These are phyloP conservation scores for Ailuropoda melanoleuca DNA, from an alignment of 2,113 vertebrate genomes.

Conservation along the genomic window DNA sequence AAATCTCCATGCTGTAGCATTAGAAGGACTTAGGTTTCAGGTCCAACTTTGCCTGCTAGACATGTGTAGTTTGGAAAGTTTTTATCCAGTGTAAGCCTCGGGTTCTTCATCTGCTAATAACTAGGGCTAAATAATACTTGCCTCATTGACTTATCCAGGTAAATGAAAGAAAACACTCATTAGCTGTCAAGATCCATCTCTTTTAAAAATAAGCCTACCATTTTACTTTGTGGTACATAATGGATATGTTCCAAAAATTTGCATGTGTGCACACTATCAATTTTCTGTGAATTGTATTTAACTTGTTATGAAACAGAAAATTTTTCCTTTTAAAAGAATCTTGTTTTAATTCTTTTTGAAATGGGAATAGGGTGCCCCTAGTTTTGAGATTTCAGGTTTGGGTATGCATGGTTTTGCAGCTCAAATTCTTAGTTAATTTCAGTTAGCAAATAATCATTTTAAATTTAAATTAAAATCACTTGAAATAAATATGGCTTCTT, in stretches of 20 bases:
- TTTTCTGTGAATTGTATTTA: conserved; percentile 15
- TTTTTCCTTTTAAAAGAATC: neutral
- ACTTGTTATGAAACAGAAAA: neutral
- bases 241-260: neutral
- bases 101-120: neutral
- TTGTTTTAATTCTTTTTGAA: neutral
- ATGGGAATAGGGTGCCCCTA: neutral
- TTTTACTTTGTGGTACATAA: conserved; percentile 4
- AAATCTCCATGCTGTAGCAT: neutral
- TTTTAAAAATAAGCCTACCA: neutral
- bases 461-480: neutral
- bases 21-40: neutral
- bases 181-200: neutral
- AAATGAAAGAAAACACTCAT: neutral
- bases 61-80: neutral
- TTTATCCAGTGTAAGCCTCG: neutral
- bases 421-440: neutral
- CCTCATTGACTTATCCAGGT: conserved; percentile 30
- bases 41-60: neutral
- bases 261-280: neutral
- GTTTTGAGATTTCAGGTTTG: conserved; percentile 30
- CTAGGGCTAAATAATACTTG: neutral
- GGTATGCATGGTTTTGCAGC: neutral
- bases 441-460: conserved; percentile 14
- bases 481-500: conserved; percentile 19